Conservation (phyloP, 2,113 vertebrate species). For the Hemibates koningsi region DNA sequence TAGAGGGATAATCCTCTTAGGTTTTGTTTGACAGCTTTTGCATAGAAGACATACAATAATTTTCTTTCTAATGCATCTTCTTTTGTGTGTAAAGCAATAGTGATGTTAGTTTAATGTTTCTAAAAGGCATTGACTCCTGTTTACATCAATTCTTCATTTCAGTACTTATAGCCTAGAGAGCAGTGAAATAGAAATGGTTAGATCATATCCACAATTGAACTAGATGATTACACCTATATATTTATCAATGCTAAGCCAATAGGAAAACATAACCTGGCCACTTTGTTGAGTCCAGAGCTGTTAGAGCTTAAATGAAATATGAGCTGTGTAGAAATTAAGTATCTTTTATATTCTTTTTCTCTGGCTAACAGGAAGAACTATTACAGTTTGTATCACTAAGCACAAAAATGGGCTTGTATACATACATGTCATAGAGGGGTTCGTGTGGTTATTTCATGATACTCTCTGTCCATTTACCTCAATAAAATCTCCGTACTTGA, state of each 20-base stretch:
- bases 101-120: background rate
- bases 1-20: background rate
- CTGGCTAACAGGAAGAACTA: background rate
- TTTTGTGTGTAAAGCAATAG: background rate
- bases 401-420: background rate
- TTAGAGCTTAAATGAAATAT: background rate
- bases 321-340: background rate
- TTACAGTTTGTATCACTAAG: background rate
- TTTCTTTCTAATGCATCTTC: background rate
- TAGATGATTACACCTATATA: background rate
- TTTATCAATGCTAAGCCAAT: background rate
- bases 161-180: background rate
- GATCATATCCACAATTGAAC: background rate
- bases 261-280: background rate
- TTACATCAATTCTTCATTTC: background rate
- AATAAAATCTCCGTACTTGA: background rate
- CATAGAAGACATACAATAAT: background rate
- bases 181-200: background rate
- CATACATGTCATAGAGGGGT: background rate
- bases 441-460: accelerated
- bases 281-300: background rate
- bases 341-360: background rate
- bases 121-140: background rate
- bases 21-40: background rate
- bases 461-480: background rate